These are phyloP conservation scores for Drosophila histrio DNA, from an alignment of 2,888 invertebrate species.

Conservation along the genomic window DNA sequence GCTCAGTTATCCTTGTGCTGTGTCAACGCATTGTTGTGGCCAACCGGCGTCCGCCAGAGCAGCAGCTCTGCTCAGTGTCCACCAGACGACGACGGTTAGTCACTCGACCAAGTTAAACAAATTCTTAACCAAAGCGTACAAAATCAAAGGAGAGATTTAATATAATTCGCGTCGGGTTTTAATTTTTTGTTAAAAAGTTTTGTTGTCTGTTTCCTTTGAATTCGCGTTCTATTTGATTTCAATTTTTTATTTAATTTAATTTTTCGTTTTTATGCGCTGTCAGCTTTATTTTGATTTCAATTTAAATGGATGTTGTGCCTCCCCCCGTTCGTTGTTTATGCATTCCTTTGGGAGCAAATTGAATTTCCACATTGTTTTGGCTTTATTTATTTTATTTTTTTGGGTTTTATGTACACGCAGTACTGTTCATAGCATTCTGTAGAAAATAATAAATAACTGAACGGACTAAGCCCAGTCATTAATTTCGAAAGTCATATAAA, in stretches of 20 bases:
- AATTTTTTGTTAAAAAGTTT: background rate
- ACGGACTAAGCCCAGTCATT: conserved; percentile 41
- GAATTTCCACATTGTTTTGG: conserved; percentile 53
- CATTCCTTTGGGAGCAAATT: conserved; percentile 53
- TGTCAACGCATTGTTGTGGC: conserved; percentile 74
- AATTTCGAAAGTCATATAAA: conserved; percentile 51
- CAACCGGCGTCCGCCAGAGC: conserved; percentile 49
- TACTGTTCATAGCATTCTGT: conserved; percentile 14
- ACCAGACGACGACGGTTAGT: conserved; percentile 64
- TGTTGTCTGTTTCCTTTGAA: background rate
- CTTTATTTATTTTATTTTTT: background rate
- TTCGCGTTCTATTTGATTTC: conserved; percentile 13
- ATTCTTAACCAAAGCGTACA: conserved; percentile 13
- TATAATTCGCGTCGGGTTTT: conserved; percentile 3
- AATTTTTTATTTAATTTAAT: conserved; percentile 38
- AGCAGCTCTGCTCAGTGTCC: conserved; percentile 29
- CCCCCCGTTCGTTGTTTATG: background rate
- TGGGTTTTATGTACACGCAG: background rate
- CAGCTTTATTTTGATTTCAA: conserved; percentile 58
- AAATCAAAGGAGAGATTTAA: conserved; percentile 2
- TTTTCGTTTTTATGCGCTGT: conserved; percentile 23
- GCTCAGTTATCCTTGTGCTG: conserved; percentile 76
- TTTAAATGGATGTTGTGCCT: conserved; percentile 25
- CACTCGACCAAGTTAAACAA: conserved; percentile 11
- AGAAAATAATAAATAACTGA: background rate